Base-by-base conservation (phyloP, 2,888 invertebrate genomes). In the Sarcophaga carnaria region DNA sequence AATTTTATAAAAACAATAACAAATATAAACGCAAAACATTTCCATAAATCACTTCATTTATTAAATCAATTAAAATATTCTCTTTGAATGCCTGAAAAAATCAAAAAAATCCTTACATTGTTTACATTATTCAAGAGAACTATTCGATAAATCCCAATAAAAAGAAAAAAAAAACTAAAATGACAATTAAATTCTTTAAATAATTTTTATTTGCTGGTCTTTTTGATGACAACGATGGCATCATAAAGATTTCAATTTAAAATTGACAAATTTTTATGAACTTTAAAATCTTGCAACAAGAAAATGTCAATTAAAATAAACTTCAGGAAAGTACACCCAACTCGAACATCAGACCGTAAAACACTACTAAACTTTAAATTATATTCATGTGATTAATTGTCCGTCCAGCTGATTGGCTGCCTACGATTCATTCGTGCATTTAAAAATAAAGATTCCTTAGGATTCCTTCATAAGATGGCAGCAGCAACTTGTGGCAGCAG, bases 191-290 rank as follows among this genome's bases (percentile, higher is more conserved):
- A 85, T 80, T 83, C 80, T 37, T 83, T 62, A 70, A 81, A 75
- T 71, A 74, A 70, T 76, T 83, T 81, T 69, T 47, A 49, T 37
- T 63, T 62, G 12, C 45, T 54, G 64, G 20, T 25, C 27, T 14
- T 49, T 49, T 14, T 14, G 49, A 11, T 49, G 49, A 14, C 14
- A 49, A 49, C 14, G 49, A 37, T 37, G 37, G 6, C 47, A 63
- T 69, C 80, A 75, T 75, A 88, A 88, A 88, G 77, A 89, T 87
- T 89, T 91, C 88, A 92, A 91, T 91, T 79, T 82, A 90, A 91
- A 91, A 91, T 90, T 90, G 91, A 92, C 92, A 91, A 92, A 91
- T 91, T 92, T 91, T 90, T 89, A 90, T 89, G 86, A 85, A 88
- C 85, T 82, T 74, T 6, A 37, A 37, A 37, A 37, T 37, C 6